Evolutionary conservation across 2,113 vertebrate genomes (phyloP), one percentile per base, ranked within the genome.

Genomic region (Genyomyrus donnyi): DNA sequence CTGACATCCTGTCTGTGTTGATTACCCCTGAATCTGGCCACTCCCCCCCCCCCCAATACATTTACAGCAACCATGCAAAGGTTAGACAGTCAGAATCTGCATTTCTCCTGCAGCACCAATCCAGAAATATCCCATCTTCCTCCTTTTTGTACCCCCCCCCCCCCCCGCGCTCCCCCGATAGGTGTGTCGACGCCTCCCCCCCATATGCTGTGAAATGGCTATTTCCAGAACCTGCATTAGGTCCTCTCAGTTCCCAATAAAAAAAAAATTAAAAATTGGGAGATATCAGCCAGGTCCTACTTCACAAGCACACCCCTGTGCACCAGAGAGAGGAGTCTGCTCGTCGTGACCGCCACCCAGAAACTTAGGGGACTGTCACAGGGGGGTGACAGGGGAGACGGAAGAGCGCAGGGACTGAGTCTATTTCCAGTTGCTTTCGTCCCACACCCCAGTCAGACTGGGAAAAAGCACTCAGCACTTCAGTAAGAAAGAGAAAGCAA

Each of bases 171-270:
- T 85, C 21, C 24, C 21, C 46, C 45, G 3, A 49, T 27, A 48
- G 19, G 84, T n/a, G 21, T 46, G 45, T 85, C 19, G 17, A 49
- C 17, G 1, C 39, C 42, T 1, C 0, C 19, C 13, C 31, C 84
- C 42, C 21, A 1, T 45, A n/a, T 2, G 3, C 45, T 24, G 42
- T 49, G 24, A 49, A 85, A 85, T n/a, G 48, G 46, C 24, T 27
- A 89, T 89, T 89, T 90, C 83, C n/a, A 87, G 52, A 87, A 49
- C 46, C 24, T 15, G 45, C 24, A 15, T 85, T 42, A 42, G 46
- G 49, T 87, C 58, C 87, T 91, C 46, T 31, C 45, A 46, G 74
- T 62, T 48, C n/a, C 50, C 7, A 53, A 50, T 42, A 31, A 42
- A 9, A 50, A 39, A 80, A 89, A 70, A 3, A 0, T 0, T 0